Evolutionary conservation across 1,140 invertebrate genomes (phyloP), one percentile per base, ranked within the genome.

Genomic region (Drosophila burlai): DNA sequence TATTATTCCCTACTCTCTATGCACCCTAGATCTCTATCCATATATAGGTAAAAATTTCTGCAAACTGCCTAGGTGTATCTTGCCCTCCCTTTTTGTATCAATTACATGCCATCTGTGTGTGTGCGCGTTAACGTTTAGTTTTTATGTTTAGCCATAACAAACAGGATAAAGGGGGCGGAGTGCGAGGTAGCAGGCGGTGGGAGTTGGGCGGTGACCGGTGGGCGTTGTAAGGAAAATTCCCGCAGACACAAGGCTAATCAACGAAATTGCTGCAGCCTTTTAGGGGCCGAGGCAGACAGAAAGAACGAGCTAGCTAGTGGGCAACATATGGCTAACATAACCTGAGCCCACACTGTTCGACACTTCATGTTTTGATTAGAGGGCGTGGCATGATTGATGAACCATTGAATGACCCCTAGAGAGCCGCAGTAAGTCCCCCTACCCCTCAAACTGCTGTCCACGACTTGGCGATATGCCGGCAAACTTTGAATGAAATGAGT

Each of bases 211-310:
- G 16, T 43, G 34, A 3, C 43, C 16, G 3, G 36, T 45, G 49
- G 43, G 16, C 38, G 47, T 31, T 43, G 29, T 34, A 43, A 21
- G 50, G 31, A 18, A 60, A 72, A 66, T 61, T 74, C 63, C 62
- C 64, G 64, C 75, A 89, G 78, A 73, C 81, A 77, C 58, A 62
- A 67, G 77, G 77, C 76, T 87, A 85, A 85, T 81, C 85, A 85
- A 79, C 49, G 40, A 90, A 90, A 89, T 85, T 82, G 85, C 78
- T 81, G 85, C 85, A 80, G 85, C 71, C 85, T 89, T 89, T 89
- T 85, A 80, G 81, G 75, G 78, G 21, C 63, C 65, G 26, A 40
- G 16, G 21, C 61, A 58, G 50, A 40, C 34, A 55, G 34, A 29
- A 18, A 49, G 31, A n/a, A 9, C 18, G 9, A 16, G 21, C 45